phyloP scores from a whole-genome alignment of 37 sponge, comb jelly and placozoan genomes.

The Sycon ciliatum region DNA sequence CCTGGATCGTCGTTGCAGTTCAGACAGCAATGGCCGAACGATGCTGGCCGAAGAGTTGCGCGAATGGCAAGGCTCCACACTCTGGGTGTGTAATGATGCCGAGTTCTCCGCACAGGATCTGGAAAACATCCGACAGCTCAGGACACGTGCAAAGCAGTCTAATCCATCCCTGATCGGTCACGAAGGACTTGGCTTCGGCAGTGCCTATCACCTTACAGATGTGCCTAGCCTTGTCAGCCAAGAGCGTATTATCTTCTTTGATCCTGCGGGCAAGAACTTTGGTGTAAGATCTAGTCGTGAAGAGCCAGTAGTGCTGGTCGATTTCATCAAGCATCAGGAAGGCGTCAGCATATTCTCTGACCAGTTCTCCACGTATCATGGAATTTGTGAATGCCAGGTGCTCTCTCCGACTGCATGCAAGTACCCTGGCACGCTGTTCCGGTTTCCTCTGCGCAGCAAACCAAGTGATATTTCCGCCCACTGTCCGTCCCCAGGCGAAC shows the following conservation, averaged over 20 bases:
- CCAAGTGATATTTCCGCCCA: conserved; percentile 42
- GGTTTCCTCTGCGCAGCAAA: conserved; percentile 53
- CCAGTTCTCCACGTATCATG: conserved; percentile 59
- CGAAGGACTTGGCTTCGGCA: conserved; percentile 45
- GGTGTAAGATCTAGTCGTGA: conserved; percentile 19
- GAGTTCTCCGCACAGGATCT: conserved; percentile 10
- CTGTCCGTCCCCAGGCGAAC: not conserved
- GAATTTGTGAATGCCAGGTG: conserved; percentile 54
- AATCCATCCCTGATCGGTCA: not conserved
- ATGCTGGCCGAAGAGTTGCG: conserved; percentile 49
- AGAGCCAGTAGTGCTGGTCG: conserved; percentile 41
- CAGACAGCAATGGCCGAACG: not conserved
- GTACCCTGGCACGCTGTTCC: conserved; percentile 59
- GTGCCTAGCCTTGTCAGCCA: conserved; percentile 35
- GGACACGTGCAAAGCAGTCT: not conserved
- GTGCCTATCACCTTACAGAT: conserved; percentile 67
- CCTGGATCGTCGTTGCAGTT: conserved; percentile 38
- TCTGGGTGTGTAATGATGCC: conserved; percentile 45
- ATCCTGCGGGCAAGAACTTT: conserved; percentile 47
- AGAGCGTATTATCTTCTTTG: conserved; percentile 43
- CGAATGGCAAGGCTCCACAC: conserved; percentile 53
- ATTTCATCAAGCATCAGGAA: not conserved
- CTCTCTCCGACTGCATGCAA: not conserved
- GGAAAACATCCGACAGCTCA: not conserved
- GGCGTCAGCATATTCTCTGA: conserved; percentile 19